Base-by-base conservation (phyloP, 2,113 vertebrate species). In the Megaceryle torquata region DNA sequence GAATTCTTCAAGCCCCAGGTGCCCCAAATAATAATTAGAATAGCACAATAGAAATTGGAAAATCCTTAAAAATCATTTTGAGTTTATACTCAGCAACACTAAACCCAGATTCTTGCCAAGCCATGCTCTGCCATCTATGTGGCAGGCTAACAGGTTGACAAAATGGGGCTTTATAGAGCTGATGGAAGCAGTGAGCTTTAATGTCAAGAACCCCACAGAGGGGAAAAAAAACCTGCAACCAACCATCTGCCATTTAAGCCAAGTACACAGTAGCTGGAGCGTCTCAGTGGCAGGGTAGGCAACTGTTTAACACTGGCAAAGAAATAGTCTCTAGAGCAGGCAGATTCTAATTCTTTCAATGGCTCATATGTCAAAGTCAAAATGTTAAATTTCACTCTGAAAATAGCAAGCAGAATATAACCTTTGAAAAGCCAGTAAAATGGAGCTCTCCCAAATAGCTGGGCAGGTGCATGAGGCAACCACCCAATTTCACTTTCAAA, bases 301-400 rank as follows among this genome's bases (percentile, higher is more conserved):
- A 78, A 68, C 65, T 68, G 74, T 72, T 90, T 82, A 76, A 95
- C 51, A 67, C 20, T 43, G 72, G 41, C 53, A 91, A 68, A 70
- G 63, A 39, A 75, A 70, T 0, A 69, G 81, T 57, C 89, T 92
- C 74, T 39, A 67, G 89, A 79, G 89, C 67, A 93, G 51, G 63
- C 59, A 88, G 63, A 69, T 76, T 57, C 65, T 76, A 51, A 37
- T n/a, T 57, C 84, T 89, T 91, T 19, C 78, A 89, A 79, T 46
- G 65, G 56, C 78, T 95, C 50, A 31, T 57, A 71, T 28, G 67
- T 91, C 94, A 94, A 90, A 93, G 75, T 85, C 87, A 91, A 60
- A 89, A 89, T 86, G 77, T 92, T 93, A 89, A 91, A 89, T 77
- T 82, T 67, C 87, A 95, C 54, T 82, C 91, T 80, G 59, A 94